Percentiles rank a stretch among this genome's conserved stretches.
These are phyloP conservation scores for cat (Felis catus) DNA, from an alignment of 2,113 vertebrate species.

Conservation along the genomic window F.catus_Fca126_mat1.0 CM031421.1:83284001-83284500, in stretches of 20 bases:
- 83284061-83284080: neutral
- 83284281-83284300: neutral
- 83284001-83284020: neutral
- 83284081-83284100: neutral
- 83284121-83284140: neutral
- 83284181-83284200: neutral
- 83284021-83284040: neutral
- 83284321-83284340: neutral
- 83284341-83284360: neutral
- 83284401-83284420: neutral
- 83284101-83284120: neutral
- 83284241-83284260: too few species aligned
- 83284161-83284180: neutral
- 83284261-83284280: neutral
- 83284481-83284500: neutral
- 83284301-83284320: neutral
- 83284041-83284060: neutral
- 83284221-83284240: neutral
- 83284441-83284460: neutral
- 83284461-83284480: neutral
- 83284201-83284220: neutral
- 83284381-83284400: neutral
- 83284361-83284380: neutral
- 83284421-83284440: neutral
- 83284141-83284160: neutral